Conservation (phyloP, 2,888 invertebrate species). For the Dilophus febrilis region DNA sequence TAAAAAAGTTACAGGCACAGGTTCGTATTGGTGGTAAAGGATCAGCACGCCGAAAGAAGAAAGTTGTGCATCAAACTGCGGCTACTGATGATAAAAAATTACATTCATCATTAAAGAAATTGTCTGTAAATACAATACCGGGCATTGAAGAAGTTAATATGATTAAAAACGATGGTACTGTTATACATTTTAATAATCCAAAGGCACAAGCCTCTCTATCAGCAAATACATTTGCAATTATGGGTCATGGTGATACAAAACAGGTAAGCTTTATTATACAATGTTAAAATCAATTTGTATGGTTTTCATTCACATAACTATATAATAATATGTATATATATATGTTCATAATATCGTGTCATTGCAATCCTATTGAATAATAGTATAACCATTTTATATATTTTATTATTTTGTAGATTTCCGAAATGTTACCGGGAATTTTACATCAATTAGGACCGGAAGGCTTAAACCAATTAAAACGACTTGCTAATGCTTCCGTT, state of each 20-base stretch:
- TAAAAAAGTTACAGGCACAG: constrained; percentile 87
- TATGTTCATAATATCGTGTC: too few relatives aligned
- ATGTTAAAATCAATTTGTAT: too few relatives aligned
- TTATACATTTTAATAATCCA: constrained; percentile 99
- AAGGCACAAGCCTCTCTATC: constrained; percentile 98
- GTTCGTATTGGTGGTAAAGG: constrained; percentile 97
- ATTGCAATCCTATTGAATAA: background rate
- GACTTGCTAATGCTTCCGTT: constrained; percentile 37
- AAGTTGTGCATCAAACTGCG: constrained; percentile 97
- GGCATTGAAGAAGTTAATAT: constrained; percentile 99
- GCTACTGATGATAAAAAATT: constrained; percentile 99
- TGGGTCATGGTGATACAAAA: constrained; percentile 96
- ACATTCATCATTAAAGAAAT: constrained; percentile 92
- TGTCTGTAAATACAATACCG: constrained; percentile 96
- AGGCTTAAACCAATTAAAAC: constrained; percentile 87
- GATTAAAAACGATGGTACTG: constrained; percentile 98
- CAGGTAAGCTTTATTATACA: too few relatives aligned
- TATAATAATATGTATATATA: background rate
- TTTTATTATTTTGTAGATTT: constrained; percentile 38
- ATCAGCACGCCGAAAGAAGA: constrained; percentile 99
- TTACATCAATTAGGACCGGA: constrained; percentile 96
- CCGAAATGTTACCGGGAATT: constrained; percentile 97
- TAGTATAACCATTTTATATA: too few relatives aligned
- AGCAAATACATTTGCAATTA: constrained; percentile 98
- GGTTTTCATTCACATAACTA: constrained; percentile 26